Base-by-base conservation (phyloP, 2,797 vertebrate genomes). In the Cirrhinus molitorella region DNA sequence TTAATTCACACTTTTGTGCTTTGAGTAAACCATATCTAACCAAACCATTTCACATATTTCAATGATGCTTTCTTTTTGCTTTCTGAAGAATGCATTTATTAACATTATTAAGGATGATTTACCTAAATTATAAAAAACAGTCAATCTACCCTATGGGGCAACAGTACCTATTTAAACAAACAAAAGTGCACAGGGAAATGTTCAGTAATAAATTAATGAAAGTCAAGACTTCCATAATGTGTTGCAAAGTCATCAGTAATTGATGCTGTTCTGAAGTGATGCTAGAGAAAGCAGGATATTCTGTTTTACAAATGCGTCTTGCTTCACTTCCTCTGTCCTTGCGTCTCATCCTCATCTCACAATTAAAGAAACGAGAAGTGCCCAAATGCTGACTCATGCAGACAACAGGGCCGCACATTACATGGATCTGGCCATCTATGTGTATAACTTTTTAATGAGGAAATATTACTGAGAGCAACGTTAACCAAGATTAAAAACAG, bases 261-360 rank as follows among this genome's bases (percentile, higher is more conserved):
- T 71, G 14, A 28, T 71, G 14, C 45, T 47, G 70, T 47, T 72
- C 51, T 51, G 47, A 31, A 72, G 25, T 51, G 17, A 72, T 72
- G 25, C 25, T 72, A 51, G 47, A 72, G 17, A 21, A 28, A 51
- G 47, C 25, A 51, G 25, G 25, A 21, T 51, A 51, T 72, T 72
- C 17, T 72, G 0, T 71, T 49, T 49, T 71, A 31, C 16, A 72
- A 72, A 72, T 21, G 47, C 2, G 10, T 72, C 10, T 72, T 51
- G 70, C 45, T 72, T 72, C 45, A 31, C 25, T 72, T 72, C 16
- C 16, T 21, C 17, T 16, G 2, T 51, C 70, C 45, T 51, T 51
- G 25, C 17, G 28, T 72, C 45, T 74, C 31, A 55, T 37, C 12
- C 47, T 34, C 19, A 8, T 31, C 17, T 12, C 17, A 51, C 16